phyloP scores from a whole-genome alignment of 2,113 vertebrate species.

The Gobius niger region DNA sequence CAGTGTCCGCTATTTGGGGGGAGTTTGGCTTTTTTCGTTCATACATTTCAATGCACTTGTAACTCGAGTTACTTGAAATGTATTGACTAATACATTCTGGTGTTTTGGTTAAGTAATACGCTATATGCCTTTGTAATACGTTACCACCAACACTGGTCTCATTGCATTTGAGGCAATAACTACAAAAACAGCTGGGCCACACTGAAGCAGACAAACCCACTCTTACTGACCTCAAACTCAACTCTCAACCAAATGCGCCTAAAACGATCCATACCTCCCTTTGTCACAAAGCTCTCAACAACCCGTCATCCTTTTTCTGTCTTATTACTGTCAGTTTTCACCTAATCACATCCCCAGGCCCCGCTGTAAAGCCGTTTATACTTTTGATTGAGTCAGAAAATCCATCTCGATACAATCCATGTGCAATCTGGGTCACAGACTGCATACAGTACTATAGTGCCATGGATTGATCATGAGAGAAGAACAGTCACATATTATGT shows the following conservation, averaged over 20 bases:
- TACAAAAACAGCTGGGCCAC: too few relatives aligned
- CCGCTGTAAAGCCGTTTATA: neutral
- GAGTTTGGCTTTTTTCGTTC: too few relatives aligned
- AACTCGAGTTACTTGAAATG: too few relatives aligned
- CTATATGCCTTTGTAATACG: too few relatives aligned
- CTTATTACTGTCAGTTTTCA: neutral
- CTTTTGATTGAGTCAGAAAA: neutral
- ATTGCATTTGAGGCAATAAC: too few relatives aligned
- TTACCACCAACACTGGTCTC: too few relatives aligned
- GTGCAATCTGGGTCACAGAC: neutral
- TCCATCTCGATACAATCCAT: neutral
- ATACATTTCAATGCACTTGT: too few relatives aligned
- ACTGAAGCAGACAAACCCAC: neutral
- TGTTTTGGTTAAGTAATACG: too few relatives aligned
- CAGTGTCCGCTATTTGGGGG: too few relatives aligned
- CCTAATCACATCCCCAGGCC: neutral
- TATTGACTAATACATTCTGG: too few relatives aligned
- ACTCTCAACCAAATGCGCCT: neutral
- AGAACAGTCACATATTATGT: neutral
- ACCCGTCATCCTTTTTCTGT: neutral
- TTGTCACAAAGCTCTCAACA: neutral
- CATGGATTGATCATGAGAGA: neutral
- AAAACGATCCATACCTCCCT: neutral
- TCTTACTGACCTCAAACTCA: neutral
- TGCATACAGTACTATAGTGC: neutral